These are phyloP conservation scores for Anguilla pacifica DNA, from an alignment of 2,797 vertebrate genomes.

Conservation along the genomic window DNA sequence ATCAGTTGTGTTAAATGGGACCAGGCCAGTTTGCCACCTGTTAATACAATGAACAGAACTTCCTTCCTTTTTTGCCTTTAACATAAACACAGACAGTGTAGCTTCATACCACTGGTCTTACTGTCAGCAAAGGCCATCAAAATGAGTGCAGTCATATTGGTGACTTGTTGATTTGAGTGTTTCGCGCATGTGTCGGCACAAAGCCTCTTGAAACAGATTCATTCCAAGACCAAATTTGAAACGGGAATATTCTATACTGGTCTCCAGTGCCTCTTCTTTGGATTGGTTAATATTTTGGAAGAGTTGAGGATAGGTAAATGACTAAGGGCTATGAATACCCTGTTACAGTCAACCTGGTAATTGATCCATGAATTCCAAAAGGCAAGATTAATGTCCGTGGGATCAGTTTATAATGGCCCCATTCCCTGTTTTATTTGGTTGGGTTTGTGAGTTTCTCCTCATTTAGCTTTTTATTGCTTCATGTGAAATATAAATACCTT, in stretches of 20 bases:
- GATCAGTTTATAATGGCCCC: conserved; percentile 45
- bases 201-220: background rate
- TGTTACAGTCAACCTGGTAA: conserved; percentile 3
- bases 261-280: background rate
- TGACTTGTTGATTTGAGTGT: background rate
- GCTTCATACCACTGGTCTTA: background rate
- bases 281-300: background rate
- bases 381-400: conserved; percentile 31
- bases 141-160: background rate
- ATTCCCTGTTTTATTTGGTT: conserved; percentile 55
- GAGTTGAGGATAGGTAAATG: background rate
- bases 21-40: background rate
- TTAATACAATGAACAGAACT: background rate
- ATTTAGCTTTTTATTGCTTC: conserved; percentile 53
- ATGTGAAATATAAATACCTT: conserved; percentile 61
- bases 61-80: background rate
- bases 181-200: background rate
- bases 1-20: background rate
- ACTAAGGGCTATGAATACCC: background rate
- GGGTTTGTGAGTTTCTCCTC: conserved; percentile 43
- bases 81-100: background rate
- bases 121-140: background rate
- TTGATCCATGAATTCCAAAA: conserved; percentile 39
- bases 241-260: background rate
- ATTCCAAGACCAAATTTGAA: background rate